Conservation (phyloP, 2,888 invertebrate species). For the Latrodectus hesperus region DNA sequence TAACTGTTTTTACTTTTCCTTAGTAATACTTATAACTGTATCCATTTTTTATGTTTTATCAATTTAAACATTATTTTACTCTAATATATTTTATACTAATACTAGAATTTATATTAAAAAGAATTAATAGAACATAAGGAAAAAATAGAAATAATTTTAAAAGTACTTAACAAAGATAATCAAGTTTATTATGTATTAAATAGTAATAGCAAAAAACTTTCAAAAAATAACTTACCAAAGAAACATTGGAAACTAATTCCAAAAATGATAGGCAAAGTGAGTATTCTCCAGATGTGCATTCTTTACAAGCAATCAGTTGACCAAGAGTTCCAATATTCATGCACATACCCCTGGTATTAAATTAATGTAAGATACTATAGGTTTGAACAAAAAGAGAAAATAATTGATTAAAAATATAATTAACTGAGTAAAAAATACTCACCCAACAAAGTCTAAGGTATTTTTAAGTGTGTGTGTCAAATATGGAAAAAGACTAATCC, state of each 20-base stretch:
- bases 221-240: constrained; percentile 41
- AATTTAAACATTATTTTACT: too few species aligned
- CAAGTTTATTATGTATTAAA: not conserved
- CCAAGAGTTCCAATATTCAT: constrained; percentile 69
- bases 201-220: not conserved
- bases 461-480: constrained; percentile 53
- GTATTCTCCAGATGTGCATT: constrained; percentile 70
- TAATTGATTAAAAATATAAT: not conserved
- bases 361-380: not conserved
- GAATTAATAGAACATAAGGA: not conserved
- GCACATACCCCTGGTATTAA: constrained; percentile 60
- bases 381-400: not conserved
- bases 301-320: constrained; percentile 69
- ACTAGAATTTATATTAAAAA: too few species aligned
- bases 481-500: constrained; percentile 64
- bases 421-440: not conserved
- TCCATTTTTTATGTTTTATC: too few species aligned
- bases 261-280: constrained; percentile 69
- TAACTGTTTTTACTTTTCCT: too few species aligned
- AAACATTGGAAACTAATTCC: constrained; percentile 56
- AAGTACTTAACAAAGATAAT: not conserved
- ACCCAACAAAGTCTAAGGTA: constrained; percentile 65
- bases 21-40: too few species aligned
- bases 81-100: too few species aligned
- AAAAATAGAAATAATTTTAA: not conserved